Evolutionary conservation across 2,113 vertebrate species (phyloP).

Genomic region (Recurvirostra avosetta): DNA sequence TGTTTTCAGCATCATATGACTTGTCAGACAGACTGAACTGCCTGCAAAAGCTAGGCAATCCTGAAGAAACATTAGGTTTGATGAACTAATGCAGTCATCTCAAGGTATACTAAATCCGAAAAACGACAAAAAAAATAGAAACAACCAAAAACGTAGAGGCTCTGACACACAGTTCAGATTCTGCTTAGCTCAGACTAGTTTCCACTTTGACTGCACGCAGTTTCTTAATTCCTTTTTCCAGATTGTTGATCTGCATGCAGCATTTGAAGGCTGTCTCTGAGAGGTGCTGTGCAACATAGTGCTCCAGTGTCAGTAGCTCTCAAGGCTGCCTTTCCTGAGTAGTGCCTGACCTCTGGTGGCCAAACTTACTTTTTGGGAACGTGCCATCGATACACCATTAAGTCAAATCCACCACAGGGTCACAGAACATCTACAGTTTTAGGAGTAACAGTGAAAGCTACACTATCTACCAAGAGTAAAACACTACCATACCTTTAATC

Average conservation of each 20-base stretch:
- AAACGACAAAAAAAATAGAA: fast-evolving
- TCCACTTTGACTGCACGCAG: not conserved
- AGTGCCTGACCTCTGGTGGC: constrained; percentile 16
- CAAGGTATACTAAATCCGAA: not conserved
- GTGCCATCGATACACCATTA: fast-evolving
- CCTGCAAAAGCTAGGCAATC: not conserved
- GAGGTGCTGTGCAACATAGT: not conserved
- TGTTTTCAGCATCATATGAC: not conserved
- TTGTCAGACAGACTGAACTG: not conserved
- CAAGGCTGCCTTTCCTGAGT: not conserved
- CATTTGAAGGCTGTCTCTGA: not conserved
- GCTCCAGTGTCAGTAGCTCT: fast-evolving
- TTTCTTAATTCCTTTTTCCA: not conserved
- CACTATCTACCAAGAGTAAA: not conserved
- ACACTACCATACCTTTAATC: constrained; percentile 77
- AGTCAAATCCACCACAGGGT: fast-evolving
- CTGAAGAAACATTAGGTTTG: not conserved
- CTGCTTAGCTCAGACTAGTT: no score
- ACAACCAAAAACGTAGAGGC: not conserved
- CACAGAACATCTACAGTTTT: not conserved
- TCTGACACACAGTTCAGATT: not conserved
- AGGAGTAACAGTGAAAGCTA: not conserved
- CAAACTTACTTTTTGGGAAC: not conserved
- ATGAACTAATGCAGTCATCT: not conserved
- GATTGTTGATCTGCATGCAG: not conserved